Evolutionary conservation across 2,888 invertebrate genomes (phyloP), one percentile per base, ranked within the genome.

Genomic region (Campoletis raptor): DNA sequence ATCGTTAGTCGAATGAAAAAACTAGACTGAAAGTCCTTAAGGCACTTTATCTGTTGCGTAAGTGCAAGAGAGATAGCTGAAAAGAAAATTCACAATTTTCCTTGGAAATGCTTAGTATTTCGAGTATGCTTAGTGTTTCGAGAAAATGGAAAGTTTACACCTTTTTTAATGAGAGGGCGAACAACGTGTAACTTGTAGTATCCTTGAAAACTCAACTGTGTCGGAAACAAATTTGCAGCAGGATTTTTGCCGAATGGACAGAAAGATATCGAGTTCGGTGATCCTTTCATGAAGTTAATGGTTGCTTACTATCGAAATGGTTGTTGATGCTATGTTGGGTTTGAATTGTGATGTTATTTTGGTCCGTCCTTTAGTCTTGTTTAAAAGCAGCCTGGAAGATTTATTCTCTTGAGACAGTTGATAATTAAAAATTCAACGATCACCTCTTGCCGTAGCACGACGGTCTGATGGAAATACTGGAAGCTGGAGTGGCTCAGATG

Each of bases 341-440:
- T 48, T 7, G 6, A 30, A 61, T 30, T 30, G 24, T 24, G 24
- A 8, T 24, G 21, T 24, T 4, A 15, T 5, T 45, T 45, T 15
- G 15, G 57, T 10, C 12, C 21, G 12, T 10, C 10, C 3, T 57
- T 57, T 12, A 24, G 10, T 24, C 24, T 2, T 10, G 52, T 36
- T 15, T 1, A 37, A 37, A 48, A 72, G 37, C 37, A 45, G 40
- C 67, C 21, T 45, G 37, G 36, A 67, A 66, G 76, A 79, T 74
- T 70, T 52, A 37, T 76, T 79, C 61, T 76, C 76, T 66, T 37
- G 79, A 74, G 82, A 83, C 85, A 48, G 79, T 80, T 64, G 70
- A 76, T 79, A 64, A 76, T 85, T 76, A 82, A 83, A 66, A 79
- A 83, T 85, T 79, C 66, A 85, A 76, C 80, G 70, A 30, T 64